Conservation (phyloP, 2,113 vertebrate genomes). For the Neolamprologus variostigma region DNA sequence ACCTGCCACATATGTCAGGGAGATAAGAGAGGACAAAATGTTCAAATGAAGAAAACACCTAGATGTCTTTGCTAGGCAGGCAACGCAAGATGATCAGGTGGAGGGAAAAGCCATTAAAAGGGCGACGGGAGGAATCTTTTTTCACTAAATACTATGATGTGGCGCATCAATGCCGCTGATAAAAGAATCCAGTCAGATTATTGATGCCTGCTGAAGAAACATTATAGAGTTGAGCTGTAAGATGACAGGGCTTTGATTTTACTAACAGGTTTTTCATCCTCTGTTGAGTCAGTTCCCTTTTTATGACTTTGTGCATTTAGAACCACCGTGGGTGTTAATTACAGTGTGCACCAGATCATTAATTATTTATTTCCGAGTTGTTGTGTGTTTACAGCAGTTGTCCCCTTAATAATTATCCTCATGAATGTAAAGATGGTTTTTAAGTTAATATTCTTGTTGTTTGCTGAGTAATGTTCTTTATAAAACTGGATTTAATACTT, state of each 20-base stretch:
- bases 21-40: constrained; percentile 34
- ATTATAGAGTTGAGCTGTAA: not conserved
- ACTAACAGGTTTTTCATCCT: constrained; percentile 9
- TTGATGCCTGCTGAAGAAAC: not conserved
- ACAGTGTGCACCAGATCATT: not conserved
- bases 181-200: not conserved
- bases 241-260: constrained; percentile 1
- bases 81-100: not conserved
- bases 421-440: not conserved
- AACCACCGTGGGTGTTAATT: not conserved
- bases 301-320: not conserved
- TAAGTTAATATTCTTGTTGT: not conserved
- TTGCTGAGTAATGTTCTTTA: not conserved
- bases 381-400: not conserved
- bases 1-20: constrained; percentile 25
- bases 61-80: not conserved
- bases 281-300: not conserved
- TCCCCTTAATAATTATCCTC: not conserved
- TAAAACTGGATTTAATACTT: not conserved
- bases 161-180: not conserved
- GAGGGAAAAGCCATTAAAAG: not conserved
- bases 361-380: not conserved
- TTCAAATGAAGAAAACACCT: constrained; percentile 7
- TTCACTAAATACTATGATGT: not conserved
- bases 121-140: not conserved